Evolutionary conservation across 2,797 vertebrate genomes (phyloP).

Genomic region (Pseudopleuronectes americanus): DNA sequence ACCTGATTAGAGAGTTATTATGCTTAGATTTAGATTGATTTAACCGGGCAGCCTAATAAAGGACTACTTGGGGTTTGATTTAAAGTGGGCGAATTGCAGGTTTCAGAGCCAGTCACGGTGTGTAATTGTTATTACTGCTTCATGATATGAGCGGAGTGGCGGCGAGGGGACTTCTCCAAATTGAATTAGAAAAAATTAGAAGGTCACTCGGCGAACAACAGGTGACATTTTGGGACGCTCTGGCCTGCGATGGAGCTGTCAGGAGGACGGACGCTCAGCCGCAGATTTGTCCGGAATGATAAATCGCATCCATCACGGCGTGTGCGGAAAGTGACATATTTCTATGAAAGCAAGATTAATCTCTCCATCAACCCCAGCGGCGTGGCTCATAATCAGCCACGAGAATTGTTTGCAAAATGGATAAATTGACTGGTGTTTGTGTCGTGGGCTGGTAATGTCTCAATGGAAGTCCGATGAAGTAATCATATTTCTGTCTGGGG

Average conservation of each 20-base stretch:
- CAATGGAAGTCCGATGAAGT: constrained; percentile 20
- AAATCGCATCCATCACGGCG: constrained; percentile 90
- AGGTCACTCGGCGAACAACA: constrained; percentile 85
- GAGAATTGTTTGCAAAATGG: constrained; percentile 83
- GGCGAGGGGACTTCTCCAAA: constrained; percentile 67
- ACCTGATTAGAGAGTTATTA: constrained; percentile 99
- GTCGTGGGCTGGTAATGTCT: constrained; percentile 40
- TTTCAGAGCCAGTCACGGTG: constrained; percentile 90
- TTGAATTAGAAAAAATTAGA: constrained; percentile 84
- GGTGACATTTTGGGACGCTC: constrained; percentile 89
- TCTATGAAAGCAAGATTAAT: constrained; percentile 95
- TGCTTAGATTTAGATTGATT: constrained; percentile 99
- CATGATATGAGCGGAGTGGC: constrained; percentile 74
- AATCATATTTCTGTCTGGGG: neutral
- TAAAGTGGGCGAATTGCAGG: constrained; percentile 92
- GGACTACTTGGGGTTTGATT: constrained; percentile 93
- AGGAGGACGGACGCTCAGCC: constrained; percentile 66
- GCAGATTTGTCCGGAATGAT: constrained; percentile 91
- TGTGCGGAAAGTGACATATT: constrained; percentile 86
- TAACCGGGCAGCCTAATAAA: constrained; percentile 97
- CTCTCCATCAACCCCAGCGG: constrained; percentile 87
- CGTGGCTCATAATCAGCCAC: constrained; percentile 86
- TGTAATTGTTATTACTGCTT: constrained; percentile 90
- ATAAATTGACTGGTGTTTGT: constrained; percentile 70
- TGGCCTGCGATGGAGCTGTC: constrained; percentile 84